Base-by-base conservation (phyloP, 1,140 invertebrate species). In the Zaprionus ornatus region DNA sequence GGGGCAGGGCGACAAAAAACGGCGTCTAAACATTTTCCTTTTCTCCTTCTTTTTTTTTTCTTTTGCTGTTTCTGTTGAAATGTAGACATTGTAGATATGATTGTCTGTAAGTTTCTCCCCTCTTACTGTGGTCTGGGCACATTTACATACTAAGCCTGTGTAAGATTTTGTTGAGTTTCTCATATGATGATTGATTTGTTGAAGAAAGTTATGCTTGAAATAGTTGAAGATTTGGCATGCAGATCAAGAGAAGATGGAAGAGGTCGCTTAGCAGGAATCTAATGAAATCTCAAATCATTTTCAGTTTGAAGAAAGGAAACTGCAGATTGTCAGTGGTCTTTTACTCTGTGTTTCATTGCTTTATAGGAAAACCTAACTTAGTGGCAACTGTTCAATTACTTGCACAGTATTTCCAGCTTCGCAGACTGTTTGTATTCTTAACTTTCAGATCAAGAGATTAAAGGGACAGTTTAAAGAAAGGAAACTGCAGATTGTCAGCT, bases 1-100 rank as follows among this genome's bases (percentile, higher is more conserved):
- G 42, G 52, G 27, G 54, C 17, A 25, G 23, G 37, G 54, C 50
- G 60, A 42, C 57, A 54, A 62, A 61, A 52, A 61, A 52, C 66
- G 48, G 61, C 52, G 68, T 57, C 74, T 71, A 72, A 76, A 55
- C 62, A 73, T 77, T 62, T 42, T 61, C 10, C 32, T 42, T 35
- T 40, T 59, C 37, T n/a, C 50, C 50, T 56, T 17, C 17, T 7
- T 17, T n/a, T 7, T 42, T n/a, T 15, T 17, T n/a, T 15, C 4
- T 37, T 42, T 15, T 40, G 15, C n/a, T 17, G n/a, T 45, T 45
- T 17, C 7, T 45, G 40, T 45, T 48, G 55, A 52, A 57, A 71
- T 63, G 66, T 54, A 52, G 57, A 62, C 52, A 35, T 45, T 21
- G 15, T 35, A n/a, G 15, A 23, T 25, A n/a, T 27, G 42, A 17